Conservation (phyloP, 2,113 vertebrate species). For the Sardina pilchardus region DNA sequence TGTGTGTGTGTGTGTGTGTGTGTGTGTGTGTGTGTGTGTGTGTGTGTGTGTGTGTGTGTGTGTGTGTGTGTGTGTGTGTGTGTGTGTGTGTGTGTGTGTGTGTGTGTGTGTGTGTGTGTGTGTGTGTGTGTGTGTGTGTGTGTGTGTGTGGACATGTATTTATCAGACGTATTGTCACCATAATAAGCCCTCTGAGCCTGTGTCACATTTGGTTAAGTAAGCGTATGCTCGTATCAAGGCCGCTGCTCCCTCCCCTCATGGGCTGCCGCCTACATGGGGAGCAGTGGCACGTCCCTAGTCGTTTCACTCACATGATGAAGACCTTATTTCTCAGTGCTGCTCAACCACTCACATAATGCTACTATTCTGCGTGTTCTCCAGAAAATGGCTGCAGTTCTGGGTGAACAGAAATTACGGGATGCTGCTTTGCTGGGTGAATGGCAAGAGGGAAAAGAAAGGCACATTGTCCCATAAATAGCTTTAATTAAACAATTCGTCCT, state of each 20-base stretch:
- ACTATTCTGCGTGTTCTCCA: neutral
- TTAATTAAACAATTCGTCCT: constrained; percentile 43
- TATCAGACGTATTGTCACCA: neutral
- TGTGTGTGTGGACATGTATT: neutral
- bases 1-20: neutral
- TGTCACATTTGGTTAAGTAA: neutral
- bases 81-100: neutral
- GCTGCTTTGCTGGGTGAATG: neutral
- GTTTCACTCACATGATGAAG: neutral
- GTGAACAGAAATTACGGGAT: neutral
- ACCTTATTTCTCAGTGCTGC: neutral
- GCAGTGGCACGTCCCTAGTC: neutral
- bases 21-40: neutral
- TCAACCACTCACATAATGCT: neutral
- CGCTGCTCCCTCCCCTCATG: neutral
- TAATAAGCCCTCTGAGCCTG: neutral
- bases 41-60: neutral
- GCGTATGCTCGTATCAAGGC: neutral
- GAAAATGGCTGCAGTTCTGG: neutral
- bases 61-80: neutral
- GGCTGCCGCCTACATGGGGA: neutral
- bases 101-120: neutral
- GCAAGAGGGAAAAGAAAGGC: neutral
- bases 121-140: neutral
- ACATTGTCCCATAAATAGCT: constrained; percentile 37